Conservation (phyloP, 2,888 invertebrate genomes). For the Caenorhabditis auriculariae region DNA sequence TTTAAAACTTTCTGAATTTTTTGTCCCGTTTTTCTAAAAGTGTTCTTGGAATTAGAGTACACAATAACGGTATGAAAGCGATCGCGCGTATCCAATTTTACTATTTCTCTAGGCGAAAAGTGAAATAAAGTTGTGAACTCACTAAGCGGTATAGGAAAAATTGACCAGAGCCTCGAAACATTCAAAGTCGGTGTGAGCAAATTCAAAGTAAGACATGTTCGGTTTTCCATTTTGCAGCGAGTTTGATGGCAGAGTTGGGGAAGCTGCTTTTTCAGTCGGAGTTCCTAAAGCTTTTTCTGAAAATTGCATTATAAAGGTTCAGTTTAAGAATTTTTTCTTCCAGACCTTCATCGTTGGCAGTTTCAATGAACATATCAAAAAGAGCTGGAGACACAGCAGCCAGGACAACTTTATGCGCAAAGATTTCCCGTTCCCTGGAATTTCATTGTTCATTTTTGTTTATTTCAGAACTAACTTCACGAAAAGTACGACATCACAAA, state of each 20-base stretch:
- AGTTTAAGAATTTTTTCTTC: constrained; percentile 7
- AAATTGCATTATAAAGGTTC: neutral
- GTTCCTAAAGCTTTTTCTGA: neutral
- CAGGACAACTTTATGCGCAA: constrained; percentile 71
- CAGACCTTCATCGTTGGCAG: constrained; percentile 17
- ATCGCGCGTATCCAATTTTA: too few relatives aligned
- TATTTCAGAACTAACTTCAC: constrained; percentile 68
- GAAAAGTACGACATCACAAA: constrained; percentile 82
- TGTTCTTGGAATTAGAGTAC: too few relatives aligned
- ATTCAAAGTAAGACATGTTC: constrained; percentile 47
- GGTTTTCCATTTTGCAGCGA: too few relatives aligned
- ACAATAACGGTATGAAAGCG: too few relatives aligned
- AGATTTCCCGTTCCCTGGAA: constrained; percentile 71
- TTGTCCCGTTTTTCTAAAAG: too few relatives aligned
- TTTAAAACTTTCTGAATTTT: too few relatives aligned
- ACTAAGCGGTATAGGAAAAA: constrained; percentile 80
- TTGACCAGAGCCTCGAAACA: constrained; percentile 78
- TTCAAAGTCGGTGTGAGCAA: constrained; percentile 70
- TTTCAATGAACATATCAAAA: constrained; percentile 57
- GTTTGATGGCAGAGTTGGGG: constrained; percentile 11
- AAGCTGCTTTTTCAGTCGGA: constrained; percentile 4
- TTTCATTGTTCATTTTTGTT: neutral
- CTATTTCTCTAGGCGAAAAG: too few relatives aligned
- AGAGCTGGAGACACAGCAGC: constrained; percentile 58
- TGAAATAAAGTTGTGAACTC: constrained; percentile 28